phyloP scores from a whole-genome alignment of 2,797 vertebrate species.

The Bradypodion pumilum region DNA sequence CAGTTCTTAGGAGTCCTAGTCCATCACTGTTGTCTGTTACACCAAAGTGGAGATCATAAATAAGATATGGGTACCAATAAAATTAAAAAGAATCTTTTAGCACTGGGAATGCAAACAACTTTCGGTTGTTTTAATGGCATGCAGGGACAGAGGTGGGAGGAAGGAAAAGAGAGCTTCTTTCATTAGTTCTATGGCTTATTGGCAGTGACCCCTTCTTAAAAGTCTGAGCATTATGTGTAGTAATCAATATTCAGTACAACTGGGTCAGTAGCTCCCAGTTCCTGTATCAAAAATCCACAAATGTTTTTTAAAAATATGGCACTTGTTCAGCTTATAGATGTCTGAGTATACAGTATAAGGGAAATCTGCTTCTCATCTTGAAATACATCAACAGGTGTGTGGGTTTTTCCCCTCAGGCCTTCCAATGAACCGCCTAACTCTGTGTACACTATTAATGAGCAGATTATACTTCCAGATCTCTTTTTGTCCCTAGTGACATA shows the following conservation, averaged over 20 bases:
- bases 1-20: too few relatives aligned
- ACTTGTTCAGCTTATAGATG: not conserved
- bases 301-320: not conserved
- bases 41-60: too few relatives aligned
- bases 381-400: not conserved
- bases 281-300: not conserved
- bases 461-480: not conserved
- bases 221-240: not conserved
- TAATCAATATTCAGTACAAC: not conserved
- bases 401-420: not conserved
- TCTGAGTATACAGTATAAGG: not conserved
- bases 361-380: not conserved
- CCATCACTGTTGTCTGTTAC: too few relatives aligned
- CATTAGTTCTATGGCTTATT: not conserved
- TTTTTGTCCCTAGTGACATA: conserved; percentile 1
- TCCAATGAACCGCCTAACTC: not conserved
- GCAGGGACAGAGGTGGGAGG: not conserved
- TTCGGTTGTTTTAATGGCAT: not conserved
- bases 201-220: not conserved
- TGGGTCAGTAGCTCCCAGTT: not conserved
- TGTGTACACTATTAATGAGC: not conserved
- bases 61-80: not conserved
- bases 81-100: not conserved
- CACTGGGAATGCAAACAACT: not conserved
- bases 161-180: not conserved